phyloP scores from a whole-genome alignment of 1,140 invertebrate species.

The Aphaenogaster floridana region DNA sequence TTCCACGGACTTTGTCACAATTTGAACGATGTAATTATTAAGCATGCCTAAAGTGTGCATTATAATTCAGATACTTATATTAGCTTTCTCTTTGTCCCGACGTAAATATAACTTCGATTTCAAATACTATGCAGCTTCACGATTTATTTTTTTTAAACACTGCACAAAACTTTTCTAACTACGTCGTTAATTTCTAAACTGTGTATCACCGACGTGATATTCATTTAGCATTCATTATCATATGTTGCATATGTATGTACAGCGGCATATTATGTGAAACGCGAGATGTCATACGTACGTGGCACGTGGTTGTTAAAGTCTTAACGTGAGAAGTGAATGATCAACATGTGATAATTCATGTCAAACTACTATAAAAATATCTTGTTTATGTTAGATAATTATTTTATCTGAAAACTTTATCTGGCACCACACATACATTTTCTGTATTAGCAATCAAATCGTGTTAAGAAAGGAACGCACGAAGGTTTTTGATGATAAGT shows the following conservation, averaged over 20 bases:
- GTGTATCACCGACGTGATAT: not conserved
- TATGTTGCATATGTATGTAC: not conserved
- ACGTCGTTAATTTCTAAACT: not conserved
- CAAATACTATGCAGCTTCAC: not conserved
- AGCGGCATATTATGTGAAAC: not conserved
- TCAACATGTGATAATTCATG: not conserved
- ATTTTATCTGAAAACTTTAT: slow-evolving; percentile 10
- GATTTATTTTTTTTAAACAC: slow-evolving; percentile 11
- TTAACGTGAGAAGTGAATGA: not conserved
- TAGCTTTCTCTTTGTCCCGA: not conserved
- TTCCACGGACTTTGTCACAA: not conserved
- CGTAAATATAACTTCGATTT: not conserved
- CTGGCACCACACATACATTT: not conserved
- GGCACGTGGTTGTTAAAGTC: not conserved
- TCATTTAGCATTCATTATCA: slow-evolving; percentile 6
- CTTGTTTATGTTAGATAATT: slow-evolving; percentile 9
- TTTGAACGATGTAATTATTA: not conserved
- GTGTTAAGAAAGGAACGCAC: not conserved
- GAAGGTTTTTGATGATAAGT: not conserved
- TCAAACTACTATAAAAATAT: not conserved
- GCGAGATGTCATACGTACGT: not conserved
- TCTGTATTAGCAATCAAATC: not conserved
- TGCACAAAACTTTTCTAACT: not conserved
- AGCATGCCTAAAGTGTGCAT: not conserved
- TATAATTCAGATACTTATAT: not conserved